Conservation (phyloP, 2,113 vertebrate genomes). For the Heliornis fulica region DNA sequence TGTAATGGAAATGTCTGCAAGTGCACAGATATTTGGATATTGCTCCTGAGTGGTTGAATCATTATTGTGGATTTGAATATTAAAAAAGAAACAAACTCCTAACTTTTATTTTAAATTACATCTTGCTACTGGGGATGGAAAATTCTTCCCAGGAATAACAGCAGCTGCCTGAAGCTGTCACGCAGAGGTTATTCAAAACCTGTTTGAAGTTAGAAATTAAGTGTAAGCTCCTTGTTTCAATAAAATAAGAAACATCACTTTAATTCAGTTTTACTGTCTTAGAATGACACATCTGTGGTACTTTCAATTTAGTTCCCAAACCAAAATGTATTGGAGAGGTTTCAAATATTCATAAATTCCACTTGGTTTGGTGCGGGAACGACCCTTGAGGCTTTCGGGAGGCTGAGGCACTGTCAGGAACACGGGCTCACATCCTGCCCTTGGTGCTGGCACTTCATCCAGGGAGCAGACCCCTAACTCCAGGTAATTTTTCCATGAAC, state of each 20-base stretch:
- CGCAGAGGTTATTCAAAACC: not conserved
- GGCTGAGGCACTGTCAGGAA: too few species aligned
- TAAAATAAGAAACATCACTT: not conserved
- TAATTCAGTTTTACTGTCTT: not conserved
- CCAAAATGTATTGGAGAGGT: not conserved
- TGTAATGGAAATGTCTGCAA: not conserved
- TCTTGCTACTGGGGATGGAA: not conserved
- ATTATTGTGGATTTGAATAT: not conserved
- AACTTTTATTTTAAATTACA: not conserved
- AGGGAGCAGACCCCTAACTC: not conserved
- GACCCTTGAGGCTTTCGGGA: not conserved
- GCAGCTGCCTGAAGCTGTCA: not conserved
- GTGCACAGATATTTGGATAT: not conserved
- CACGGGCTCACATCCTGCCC: not conserved
- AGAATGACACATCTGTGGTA: not conserved
- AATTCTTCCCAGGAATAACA: not conserved
- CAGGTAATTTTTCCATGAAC: not conserved
- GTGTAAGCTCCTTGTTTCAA: not conserved
- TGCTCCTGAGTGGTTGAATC: not conserved
- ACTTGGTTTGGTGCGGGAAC: not conserved
- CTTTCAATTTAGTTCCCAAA: not conserved
- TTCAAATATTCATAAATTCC: not conserved
- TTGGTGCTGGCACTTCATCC: not conserved
- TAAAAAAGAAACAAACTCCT: not conserved
- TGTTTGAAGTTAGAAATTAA: not conserved